phyloP scores from a whole-genome alignment of 1,140 invertebrate genomes.

The Papilio polyxenes region DNA sequence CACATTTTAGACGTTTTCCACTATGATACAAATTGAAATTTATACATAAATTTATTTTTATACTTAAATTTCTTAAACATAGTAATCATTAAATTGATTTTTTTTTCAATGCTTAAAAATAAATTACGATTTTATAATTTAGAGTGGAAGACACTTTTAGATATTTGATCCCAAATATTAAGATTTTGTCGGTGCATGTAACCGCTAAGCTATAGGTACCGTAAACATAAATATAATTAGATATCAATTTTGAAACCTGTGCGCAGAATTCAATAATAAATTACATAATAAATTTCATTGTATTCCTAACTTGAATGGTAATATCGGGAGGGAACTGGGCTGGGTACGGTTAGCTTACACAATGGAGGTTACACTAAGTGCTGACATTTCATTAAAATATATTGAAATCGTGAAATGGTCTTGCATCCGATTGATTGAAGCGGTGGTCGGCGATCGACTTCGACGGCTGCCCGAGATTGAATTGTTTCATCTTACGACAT shows the following conservation, averaged over 20 bases:
- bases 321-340: slow-evolving; percentile 46
- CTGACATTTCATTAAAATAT: slow-evolving; percentile 78
- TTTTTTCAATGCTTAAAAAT: too few relatives aligned
- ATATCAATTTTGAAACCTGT: slow-evolving; percentile 30
- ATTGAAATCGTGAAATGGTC: slow-evolving; percentile 78
- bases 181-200: neutral
- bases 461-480: slow-evolving; percentile 68
- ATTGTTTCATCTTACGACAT: slow-evolving; percentile 61
- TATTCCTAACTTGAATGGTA: slow-evolving; percentile 52
- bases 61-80: too few relatives aligned
- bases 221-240: slow-evolving; percentile 15
- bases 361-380: slow-evolving; percentile 70
- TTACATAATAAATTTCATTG: slow-evolving; percentile 41
- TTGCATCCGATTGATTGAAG: slow-evolving; percentile 74
- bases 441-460: slow-evolving; percentile 54
- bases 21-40: neutral
- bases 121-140: neutral
- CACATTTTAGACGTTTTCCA: neutral
- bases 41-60: too few relatives aligned
- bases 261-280: slow-evolving; percentile 30
- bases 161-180: neutral
- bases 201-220: neutral
- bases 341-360: slow-evolving; percentile 57
- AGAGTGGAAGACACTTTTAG: neutral
- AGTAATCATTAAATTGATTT: too few relatives aligned